Conservation (phyloP, 1,140 invertebrate genomes). For the Lepidotrigona ventralis region DNA sequence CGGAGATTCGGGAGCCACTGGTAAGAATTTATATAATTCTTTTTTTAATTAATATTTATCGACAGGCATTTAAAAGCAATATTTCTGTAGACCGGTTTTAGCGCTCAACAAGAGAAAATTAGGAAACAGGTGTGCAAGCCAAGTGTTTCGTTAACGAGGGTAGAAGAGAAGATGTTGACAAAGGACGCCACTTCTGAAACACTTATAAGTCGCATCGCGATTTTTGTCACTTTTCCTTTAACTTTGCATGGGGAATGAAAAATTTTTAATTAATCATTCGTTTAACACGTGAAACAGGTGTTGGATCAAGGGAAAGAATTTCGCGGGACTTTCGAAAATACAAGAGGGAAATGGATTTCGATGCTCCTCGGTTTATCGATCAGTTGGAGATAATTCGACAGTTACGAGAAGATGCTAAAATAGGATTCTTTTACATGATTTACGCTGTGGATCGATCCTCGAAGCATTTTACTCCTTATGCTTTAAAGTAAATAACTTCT, state of each 20-base stretch:
- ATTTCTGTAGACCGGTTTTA: conserved; percentile 62
- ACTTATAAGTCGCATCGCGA: not conserved
- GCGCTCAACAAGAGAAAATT: conserved; percentile 57
- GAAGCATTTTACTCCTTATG: conserved; percentile 86
- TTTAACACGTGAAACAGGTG: not conserved
- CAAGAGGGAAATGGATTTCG: conserved; percentile 54
- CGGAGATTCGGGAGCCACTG: conserved; percentile 80
- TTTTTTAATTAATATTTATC: conserved; percentile 11
- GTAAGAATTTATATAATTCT: conserved; percentile 70
- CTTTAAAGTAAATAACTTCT: conserved; percentile 63
- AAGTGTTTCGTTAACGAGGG: not conserved
- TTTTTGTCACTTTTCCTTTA: not conserved
- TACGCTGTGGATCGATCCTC: conserved; percentile 85
- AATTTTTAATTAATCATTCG: not conserved
- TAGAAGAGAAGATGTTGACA: not conserved
- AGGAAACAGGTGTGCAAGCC: conserved; percentile 48
- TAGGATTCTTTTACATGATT: conserved; percentile 85
- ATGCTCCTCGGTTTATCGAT: conserved; percentile 72
- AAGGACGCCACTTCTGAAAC: not conserved
- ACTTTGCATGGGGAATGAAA: not conserved
- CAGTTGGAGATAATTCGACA: conserved; percentile 82
- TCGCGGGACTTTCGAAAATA: not conserved
- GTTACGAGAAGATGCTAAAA: conserved; percentile 77
- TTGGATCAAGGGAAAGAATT: not conserved
- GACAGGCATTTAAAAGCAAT: not conserved